Evolutionary conservation across 2,797 vertebrate species (phyloP).

Genomic region (Amblyopsis hoosieri): DNA sequence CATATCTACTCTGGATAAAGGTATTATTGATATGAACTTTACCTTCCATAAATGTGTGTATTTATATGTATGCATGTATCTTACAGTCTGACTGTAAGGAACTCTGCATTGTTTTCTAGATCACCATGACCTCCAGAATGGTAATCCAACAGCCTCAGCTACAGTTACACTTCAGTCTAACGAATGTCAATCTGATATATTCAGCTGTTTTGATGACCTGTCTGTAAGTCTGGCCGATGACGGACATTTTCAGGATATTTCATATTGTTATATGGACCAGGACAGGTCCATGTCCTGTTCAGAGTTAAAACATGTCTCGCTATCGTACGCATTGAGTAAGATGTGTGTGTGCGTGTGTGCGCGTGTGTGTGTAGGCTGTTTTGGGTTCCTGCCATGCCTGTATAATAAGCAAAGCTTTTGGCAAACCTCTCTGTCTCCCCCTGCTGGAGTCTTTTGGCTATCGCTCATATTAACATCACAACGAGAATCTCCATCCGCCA

Average conservation of each 20-base stretch:
- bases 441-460: slow-evolving; percentile 37
- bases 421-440: slow-evolving; percentile 54
- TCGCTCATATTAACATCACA: slow-evolving; percentile 31
- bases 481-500: slow-evolving; percentile 45
- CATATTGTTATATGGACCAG: no score
- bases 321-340: no score
- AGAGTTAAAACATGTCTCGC: no score
- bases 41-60: no score
- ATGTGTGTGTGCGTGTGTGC: background rate
- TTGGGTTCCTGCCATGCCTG: slow-evolving; percentile 41
- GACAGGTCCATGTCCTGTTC: no score
- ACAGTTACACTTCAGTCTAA: slow-evolving; percentile 29
- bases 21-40: no score
- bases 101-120: background rate
- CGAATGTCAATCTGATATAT: slow-evolving; percentile 38
- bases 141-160: slow-evolving; percentile 26
- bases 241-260: background rate
- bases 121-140: slow-evolving; percentile 31
- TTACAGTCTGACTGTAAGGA: background rate
- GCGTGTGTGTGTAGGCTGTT: slow-evolving; percentile 35
- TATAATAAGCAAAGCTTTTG: slow-evolving; percentile 20
- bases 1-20: no score
- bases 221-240: slow-evolving; percentile 35
- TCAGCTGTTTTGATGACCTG: slow-evolving; percentile 38
- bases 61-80: no score